Conservation (phyloP, 2,888 invertebrate species). For the Drosophila quinaria region DNA sequence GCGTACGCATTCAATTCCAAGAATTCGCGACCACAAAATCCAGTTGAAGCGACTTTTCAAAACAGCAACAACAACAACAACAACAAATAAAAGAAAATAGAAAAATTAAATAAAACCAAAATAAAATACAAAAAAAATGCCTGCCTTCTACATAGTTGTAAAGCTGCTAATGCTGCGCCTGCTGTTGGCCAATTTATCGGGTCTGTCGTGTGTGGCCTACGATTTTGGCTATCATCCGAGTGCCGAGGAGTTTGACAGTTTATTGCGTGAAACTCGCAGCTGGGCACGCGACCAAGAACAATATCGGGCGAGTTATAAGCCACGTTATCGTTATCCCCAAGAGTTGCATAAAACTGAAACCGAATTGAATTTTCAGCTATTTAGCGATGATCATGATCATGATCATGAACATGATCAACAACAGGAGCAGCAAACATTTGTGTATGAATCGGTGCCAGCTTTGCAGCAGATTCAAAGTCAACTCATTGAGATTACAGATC, state of each 20-base stretch:
- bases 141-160: constrained; percentile 61
- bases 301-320: constrained; percentile 59
- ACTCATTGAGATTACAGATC: constrained; percentile 52
- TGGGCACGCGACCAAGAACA: constrained; percentile 74
- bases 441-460: constrained; percentile 48
- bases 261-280: constrained; percentile 69
- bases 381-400: constrained; percentile 40
- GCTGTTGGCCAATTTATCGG: constrained; percentile 54
- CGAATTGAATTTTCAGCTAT: constrained; percentile 71
- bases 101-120: neutral
- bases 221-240: constrained; percentile 84
- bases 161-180: constrained; percentile 68
- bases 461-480: constrained; percentile 55
- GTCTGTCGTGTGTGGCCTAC: constrained; percentile 57
- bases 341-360: constrained; percentile 17
- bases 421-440: constrained; percentile 37
- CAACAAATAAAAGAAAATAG: neutral
- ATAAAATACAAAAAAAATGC: constrained; percentile 46
- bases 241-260: constrained; percentile 82
- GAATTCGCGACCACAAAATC: constrained; percentile 31
- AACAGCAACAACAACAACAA: neutral
- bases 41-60: constrained; percentile 11
- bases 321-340: constrained; percentile 68
- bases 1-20: constrained; percentile 47
- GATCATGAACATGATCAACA: constrained; percentile 18